Evolutionary conservation across 1,140 invertebrate species (phyloP).

Genomic region (Orussus abietinus): DNA sequence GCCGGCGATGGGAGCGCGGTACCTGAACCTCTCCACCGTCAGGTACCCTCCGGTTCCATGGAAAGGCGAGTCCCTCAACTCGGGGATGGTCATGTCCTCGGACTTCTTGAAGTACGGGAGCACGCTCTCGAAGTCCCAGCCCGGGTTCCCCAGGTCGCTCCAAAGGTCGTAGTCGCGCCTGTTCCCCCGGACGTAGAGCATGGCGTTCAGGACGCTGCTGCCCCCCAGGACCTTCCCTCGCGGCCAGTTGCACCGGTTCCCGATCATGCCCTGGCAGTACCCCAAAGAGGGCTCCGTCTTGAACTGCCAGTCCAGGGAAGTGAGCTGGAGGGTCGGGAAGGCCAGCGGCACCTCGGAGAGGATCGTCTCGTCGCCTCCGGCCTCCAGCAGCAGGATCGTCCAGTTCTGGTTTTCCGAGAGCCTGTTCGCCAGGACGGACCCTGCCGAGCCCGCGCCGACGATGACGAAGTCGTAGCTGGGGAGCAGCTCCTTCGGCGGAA

Average conservation of each 20-base stretch:
- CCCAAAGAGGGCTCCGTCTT: constrained; percentile 66
- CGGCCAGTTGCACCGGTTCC: constrained; percentile 65
- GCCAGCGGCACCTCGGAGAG: constrained; percentile 71
- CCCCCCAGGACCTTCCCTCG: constrained; percentile 78
- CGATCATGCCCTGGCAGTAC: constrained; percentile 64
- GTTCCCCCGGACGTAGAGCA: constrained; percentile 87
- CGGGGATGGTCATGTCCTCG: constrained; percentile 66
- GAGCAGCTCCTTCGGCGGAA: constrained; percentile 47
- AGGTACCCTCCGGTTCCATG: constrained; percentile 68
- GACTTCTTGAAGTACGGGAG: constrained; percentile 78
- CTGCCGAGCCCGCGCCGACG: constrained; percentile 80
- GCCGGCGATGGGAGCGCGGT: constrained; percentile 59
- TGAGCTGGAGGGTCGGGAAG: constrained; percentile 69
- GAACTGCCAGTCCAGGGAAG: constrained; percentile 76
- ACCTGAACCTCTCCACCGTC: constrained; percentile 58
- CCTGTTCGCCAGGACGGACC: constrained; percentile 73
- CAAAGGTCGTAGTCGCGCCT: constrained; percentile 80
- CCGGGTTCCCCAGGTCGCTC: constrained; percentile 66
- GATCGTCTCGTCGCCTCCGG: constrained; percentile 72
- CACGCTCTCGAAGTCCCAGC: constrained; percentile 74
- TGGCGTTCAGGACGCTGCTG: constrained; percentile 79
- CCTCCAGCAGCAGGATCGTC: constrained; percentile 76
- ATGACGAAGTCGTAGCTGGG: constrained; percentile 70
- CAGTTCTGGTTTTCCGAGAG: constrained; percentile 67
- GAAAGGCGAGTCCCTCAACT: constrained; percentile 58